Evolutionary conservation across 53 echinoderm and acorn worm genomes (phyloP), one percentile per base, ranked within the genome.

Genomic region (Stichopus horrens): DNA sequence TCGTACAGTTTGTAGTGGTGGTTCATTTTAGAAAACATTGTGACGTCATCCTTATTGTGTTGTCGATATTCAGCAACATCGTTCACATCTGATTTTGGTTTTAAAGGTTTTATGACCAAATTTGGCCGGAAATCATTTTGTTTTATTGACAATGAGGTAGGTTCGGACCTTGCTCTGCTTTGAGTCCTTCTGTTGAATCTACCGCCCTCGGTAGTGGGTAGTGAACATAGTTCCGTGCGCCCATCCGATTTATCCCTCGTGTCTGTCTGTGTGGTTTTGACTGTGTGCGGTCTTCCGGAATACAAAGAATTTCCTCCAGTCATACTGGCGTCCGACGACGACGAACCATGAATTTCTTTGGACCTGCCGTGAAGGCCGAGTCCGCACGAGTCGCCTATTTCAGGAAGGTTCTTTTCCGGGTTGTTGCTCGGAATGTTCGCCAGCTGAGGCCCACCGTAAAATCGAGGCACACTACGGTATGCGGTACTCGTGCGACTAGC

Each of bases 281-380:
- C 37, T 5, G 84, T 83, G 51, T 83, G 58, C 8, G 66, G 10
- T 58, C 59, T 83, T 7, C 58, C 8, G 9, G 84, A 58, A 37
- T 60, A 83, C 20, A 19, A 58, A n/a, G 84, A 83, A 37, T 5
- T 23, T 21, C 84, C 58, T 2, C 84, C 84, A 58, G 20, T 19
- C 20, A 58, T 13, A 20, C 59, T 65, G 52, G 53, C 79, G 19
- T 79, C 79, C 63, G 63, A 63, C 63, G 63, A 79, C 7, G 23
- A 79, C 7, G 23, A 53, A 7, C 84, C 84, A 22, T 83, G 84
- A 22, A 83, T 83, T 23, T 83, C 84, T 63, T 83, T 83, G 60
- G 84, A 21, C 23, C 16, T 75, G 13, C 75, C 75, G 19, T 75
- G 75, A 14, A 75, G 75, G 75, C 75, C 75, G 19, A 75, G 19